Evolutionary conservation across 2,888 invertebrate genomes (phyloP), one percentile per base, ranked within the genome.

Genomic region (Hemistola chrysoprasaria): DNA sequence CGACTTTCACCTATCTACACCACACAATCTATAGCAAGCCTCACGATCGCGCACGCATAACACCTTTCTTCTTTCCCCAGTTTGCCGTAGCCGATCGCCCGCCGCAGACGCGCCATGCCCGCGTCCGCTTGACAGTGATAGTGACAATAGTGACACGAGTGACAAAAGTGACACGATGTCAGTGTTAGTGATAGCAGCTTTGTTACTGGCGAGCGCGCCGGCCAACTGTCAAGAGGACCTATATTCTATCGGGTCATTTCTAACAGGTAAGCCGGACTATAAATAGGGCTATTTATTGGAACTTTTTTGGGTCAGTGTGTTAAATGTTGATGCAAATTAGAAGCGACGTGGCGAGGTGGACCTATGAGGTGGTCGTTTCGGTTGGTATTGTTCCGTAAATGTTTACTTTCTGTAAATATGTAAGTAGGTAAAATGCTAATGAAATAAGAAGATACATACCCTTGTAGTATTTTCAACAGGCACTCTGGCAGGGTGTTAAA

Each of bases 161-260:
- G 59, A 57, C 58, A 53, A 53, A 43, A 48, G 45, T 67, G 62
- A 66, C 54, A 65, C 62, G 71, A 81, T 82, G 81, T 70, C 67
- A 66, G 76, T 69, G 72, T 50, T 59, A 47, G 62, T 65, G 50
- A 59, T 71, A 43, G 30, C 76, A 26, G 47, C 78, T 21, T 56
- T 78, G 38, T 57, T 74, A 40, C 62, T 65, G 48, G 36, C 59
- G 8, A 44, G 65, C 29, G 62, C 71, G 27, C 62, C 60, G 11
- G 48, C 68, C 51, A 54, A 59, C 47, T 73, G 81, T 49, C 90
- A 93, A 83, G 95, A 95, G 72, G 95, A 95, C 60, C 95, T 95
- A 32, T 44, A 44, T 21, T 90, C 95, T 69, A 94, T 95, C 48
- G 94, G 95, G 65, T 95, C 95, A 67, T 94, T 95, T 77, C 88